Conservation (phyloP, 2,888 invertebrate genomes). For the Phymatocera aterrima region DNA sequence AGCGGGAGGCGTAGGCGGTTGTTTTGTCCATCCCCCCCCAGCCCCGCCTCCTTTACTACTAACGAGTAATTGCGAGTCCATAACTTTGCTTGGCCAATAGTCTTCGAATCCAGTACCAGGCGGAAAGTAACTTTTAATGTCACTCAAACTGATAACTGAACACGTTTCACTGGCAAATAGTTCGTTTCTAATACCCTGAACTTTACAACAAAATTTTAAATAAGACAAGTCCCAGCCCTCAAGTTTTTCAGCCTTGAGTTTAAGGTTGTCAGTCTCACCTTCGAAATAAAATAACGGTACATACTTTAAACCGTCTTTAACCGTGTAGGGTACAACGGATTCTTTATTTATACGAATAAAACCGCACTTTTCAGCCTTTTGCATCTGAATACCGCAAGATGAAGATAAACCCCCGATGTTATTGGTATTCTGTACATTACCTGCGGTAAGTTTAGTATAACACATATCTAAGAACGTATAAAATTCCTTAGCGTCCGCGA, state of each 20-base stretch:
- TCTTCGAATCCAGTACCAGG: conserved; percentile 93
- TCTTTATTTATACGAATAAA: conserved; percentile 95
- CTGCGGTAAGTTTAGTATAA: conserved; percentile 87
- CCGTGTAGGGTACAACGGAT: conserved; percentile 94
- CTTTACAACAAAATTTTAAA: conserved; percentile 95
- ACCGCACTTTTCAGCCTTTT: conserved; percentile 86
- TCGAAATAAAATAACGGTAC: conserved; percentile 94
- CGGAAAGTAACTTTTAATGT: conserved; percentile 93
- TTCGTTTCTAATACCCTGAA: conserved; percentile 94
- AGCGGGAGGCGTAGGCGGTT: conserved; percentile 83
- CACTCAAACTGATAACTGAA: conserved; percentile 91
- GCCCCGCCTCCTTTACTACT: conserved; percentile 79
- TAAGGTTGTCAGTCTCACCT: conserved; percentile 94
- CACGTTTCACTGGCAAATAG: conserved; percentile 93
- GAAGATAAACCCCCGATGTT: conserved; percentile 64
- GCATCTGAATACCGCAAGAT: conserved; percentile 59
- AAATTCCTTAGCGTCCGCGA: conserved; percentile 93
- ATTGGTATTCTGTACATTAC: conserved; percentile 80
- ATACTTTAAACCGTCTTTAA: conserved; percentile 88
- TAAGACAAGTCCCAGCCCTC: conserved; percentile 96
- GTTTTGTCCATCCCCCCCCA: conserved; percentile 86
- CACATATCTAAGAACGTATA: conserved; percentile 94
- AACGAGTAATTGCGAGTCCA: conserved; percentile 87
- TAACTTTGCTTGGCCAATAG: conserved; percentile 94
- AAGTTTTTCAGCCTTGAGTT: conserved; percentile 89